A percentile compares a stretch with the other conserved stretches of the same genome.
Conservation (phyloP, 2,888 invertebrate species). For the Lordiphosa andalusiaca region DNA sequence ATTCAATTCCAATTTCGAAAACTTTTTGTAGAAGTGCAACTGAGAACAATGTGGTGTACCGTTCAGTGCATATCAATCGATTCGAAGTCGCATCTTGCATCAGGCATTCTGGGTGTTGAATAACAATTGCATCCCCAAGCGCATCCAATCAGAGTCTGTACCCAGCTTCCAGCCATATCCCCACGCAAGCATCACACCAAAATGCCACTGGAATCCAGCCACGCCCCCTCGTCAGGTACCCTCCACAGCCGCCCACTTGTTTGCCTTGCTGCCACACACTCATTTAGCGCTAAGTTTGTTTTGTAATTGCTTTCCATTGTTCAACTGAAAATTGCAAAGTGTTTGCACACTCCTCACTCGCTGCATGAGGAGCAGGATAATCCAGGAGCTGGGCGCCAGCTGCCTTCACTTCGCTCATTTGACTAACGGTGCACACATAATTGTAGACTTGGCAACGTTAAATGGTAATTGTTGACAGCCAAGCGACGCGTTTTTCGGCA, state of each 20-base stretch:
- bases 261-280: conserved; percentile 64
- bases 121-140: too few relatives aligned
- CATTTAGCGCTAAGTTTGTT: conserved; percentile 65
- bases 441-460: conserved; percentile 60
- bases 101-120: background rate
- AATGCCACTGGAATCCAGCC: background rate
- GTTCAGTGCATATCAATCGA: too few relatives aligned
- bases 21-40: too few relatives aligned
- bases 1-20: too few relatives aligned
- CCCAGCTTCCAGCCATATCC: too few relatives aligned
- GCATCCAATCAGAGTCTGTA: too few relatives aligned
- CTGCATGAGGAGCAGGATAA: conserved; percentile 13
- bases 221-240: conserved; percentile 17
- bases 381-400: background rate
- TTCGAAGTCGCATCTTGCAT: too few relatives aligned
- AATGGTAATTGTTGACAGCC: conserved; percentile 54
- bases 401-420: conserved; percentile 39
- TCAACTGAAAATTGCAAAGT: conserved; percentile 68
- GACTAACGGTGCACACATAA: conserved; percentile 65
- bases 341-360: conserved; percentile 37
- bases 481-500: conserved; percentile 24
- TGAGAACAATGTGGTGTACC: too few relatives aligned
- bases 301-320: conserved; percentile 72
- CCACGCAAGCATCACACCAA: too few relatives aligned
- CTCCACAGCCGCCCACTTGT: conserved; percentile 36